Evolutionary conservation across 35 echinoderm and acorn worm genomes (phyloP).

Genomic region (Anneissia japonica): DNA sequence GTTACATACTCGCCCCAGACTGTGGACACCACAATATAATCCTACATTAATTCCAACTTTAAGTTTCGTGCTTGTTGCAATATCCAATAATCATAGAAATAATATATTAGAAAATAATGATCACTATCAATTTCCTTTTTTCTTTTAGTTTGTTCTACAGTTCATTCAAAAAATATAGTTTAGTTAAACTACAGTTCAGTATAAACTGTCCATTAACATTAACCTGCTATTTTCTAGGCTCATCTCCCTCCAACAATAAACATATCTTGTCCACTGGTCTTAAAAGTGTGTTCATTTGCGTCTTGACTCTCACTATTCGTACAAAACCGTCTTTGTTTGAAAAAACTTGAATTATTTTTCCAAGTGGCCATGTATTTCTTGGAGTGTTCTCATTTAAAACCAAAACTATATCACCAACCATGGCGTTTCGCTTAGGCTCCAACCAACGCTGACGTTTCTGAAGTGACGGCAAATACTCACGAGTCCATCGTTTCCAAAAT

Average conservation of each 20-base stretch:
- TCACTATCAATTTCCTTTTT: too few species aligned
- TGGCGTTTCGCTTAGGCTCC: slow-evolving; percentile 20
- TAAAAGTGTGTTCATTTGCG: slow-evolving; percentile 12
- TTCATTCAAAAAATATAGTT: too few species aligned
- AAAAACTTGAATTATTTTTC: slow-evolving; percentile 20
- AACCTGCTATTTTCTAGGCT: too few species aligned
- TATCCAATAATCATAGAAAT: too few species aligned
- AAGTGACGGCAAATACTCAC: slow-evolving; percentile 47
- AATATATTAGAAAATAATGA: too few species aligned
- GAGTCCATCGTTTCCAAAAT: slow-evolving; percentile 54
- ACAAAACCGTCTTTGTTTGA: slow-evolving; percentile 45
- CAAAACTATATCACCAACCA: slow-evolving; percentile 37
- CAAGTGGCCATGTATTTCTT: slow-evolving; percentile 44
- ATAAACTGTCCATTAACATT: too few species aligned
- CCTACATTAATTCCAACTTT: too few species aligned
- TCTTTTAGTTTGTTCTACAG: too few species aligned
- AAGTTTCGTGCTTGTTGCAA: too few species aligned
- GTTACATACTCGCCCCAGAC: too few species aligned
- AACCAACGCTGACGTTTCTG: slow-evolving; percentile 51
- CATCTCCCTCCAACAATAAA: slow-evolving; percentile 20
- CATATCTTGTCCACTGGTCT: slow-evolving; percentile 60
- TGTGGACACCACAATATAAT: too few species aligned
- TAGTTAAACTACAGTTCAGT: too few species aligned
- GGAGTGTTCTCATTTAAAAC: slow-evolving; percentile 24
- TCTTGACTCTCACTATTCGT: slow-evolving; percentile 39